These are phyloP conservation scores for Uria aalge DNA, from an alignment of 2,113 vertebrate species.

Conservation along the genomic window DNA sequence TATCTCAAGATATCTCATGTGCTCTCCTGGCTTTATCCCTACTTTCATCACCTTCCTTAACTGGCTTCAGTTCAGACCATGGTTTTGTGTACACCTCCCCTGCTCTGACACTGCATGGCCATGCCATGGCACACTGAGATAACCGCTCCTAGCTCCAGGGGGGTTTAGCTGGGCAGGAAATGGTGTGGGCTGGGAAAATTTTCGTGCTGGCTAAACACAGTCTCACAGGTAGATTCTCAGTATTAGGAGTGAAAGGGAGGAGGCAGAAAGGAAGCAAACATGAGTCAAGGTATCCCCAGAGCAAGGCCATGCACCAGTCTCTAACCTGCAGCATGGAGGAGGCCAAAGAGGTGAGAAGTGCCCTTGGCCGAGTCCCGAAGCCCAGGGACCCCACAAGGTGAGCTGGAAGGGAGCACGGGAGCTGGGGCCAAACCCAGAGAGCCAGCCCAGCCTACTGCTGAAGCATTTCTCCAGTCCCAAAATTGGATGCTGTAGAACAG, in stretches of 20 bases:
- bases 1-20: not conserved
- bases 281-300: not conserved
- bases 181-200: not conserved
- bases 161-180: not conserved
- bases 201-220: not conserved
- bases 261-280: not conserved
- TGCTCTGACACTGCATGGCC: not conserved
- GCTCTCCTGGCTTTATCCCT: not conserved
- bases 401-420: not conserved
- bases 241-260: not conserved
- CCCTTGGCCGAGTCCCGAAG: not conserved
- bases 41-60: not conserved
- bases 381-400: not conserved
- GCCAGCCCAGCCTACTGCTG: not conserved
- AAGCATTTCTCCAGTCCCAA: not conserved
- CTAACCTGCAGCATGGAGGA: not conserved
- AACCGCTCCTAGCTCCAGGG: not conserved
- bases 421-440: not conserved
- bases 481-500: not conserved
- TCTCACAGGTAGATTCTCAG: not conserved
- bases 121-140: no score
- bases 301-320: not conserved
- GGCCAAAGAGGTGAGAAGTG: not conserved
- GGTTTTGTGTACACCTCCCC: not conserved
- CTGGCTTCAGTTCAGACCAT: not conserved